Base-by-base conservation (phyloP, 2,888 invertebrate genomes). In the Leptinotarsa tumamoca region DNA sequence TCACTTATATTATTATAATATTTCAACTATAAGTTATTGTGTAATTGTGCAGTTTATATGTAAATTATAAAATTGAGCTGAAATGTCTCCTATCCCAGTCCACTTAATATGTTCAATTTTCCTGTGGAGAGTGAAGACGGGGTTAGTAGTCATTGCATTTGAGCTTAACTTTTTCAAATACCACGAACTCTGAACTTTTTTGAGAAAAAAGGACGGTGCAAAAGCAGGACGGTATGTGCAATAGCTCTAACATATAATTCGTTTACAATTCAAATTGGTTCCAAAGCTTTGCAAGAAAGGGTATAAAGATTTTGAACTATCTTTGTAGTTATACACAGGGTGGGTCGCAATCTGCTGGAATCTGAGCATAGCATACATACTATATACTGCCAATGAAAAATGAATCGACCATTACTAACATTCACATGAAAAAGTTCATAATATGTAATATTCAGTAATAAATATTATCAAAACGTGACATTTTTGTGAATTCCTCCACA, bases 221-320 rank as follows among this genome's bases (percentile, higher is more conserved):
- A 63, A 63, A 63, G 63, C 63, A 63, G 63, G 63, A 63, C 63
- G 63, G 63, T n/a, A n/a, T 63, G 63, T 63, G 63, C 63, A 43
- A n/a, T 63, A 63, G 63, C 63, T 63, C 43, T 43, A 63, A 63
- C 58, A 58, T 58, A 58, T 21, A 58, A 14, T 58, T n/a, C 13
- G 10, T 43, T 17, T n/a, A 63, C n/a, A 63, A 43, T 63, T 27
- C 33, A 18, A 63, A 17, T 63, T 33, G 63, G n/a, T 63, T 63
- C 63, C 17, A 27, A 63, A 63, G 63, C 63, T 13, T 43, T 10
- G 33, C 63, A n/a, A 15, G n/a, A 43, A 33, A 63, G 7, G 43
- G 17, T 5, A 43, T 33, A 43, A 63, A 63, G 33, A 63, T 33
- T 43, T 27, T 63, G 43, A 63, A 17, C 63, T n/a, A 18, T 17